Base-by-base conservation (phyloP, 2,113 vertebrate genomes). In the Promerops cafer region DNA sequence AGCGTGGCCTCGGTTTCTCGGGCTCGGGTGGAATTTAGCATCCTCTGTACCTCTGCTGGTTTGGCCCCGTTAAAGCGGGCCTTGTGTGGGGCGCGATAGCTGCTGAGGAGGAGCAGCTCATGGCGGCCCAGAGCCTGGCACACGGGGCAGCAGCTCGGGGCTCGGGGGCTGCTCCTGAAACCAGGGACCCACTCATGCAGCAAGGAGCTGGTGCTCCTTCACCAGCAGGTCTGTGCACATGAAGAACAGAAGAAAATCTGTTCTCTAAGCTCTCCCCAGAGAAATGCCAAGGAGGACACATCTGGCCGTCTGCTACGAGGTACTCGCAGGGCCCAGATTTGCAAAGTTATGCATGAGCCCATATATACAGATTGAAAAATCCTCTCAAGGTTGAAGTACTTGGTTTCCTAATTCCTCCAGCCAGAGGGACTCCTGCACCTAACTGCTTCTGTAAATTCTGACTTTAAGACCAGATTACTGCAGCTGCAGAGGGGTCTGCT, bases 31-130 rank as follows among this genome's bases (percentile, higher is more conserved):
- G 37, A 49, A 42, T 76, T 81, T 18, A 15, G 15, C 42, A 39
- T 22, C 47, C 24, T 18, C 16, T 66, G 14, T 6, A 4, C 19
- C 57, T 45, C 28, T 40, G 40, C 39, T 59, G 21, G n/a, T 61
- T 23, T 35, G 21, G 21, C 8, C 5, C 16, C 47, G 66, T 26
- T 56, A n/a, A 47, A 68, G 50, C 0, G 0, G 18, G 10, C 5
- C 57, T 54, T 61, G n/a, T 9, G 6, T 13, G 45, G 33, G 37
- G 8, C 40, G 40, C 40, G 16, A 6, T 3, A 45, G 23, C 27
- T 47, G 49, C 35, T 4, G 2, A 68, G 42, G 8, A 42, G n/a
- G n/a, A 30, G 33, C 35, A 21, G 59, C 0, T 1, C 31, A 14
- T 19, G 39, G 44, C 27, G 37, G 63, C 37, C n/a, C n/a, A n/a